Base-by-base conservation (phyloP, 2,113 vertebrate genomes). In the Calonectris borealis region DNA sequence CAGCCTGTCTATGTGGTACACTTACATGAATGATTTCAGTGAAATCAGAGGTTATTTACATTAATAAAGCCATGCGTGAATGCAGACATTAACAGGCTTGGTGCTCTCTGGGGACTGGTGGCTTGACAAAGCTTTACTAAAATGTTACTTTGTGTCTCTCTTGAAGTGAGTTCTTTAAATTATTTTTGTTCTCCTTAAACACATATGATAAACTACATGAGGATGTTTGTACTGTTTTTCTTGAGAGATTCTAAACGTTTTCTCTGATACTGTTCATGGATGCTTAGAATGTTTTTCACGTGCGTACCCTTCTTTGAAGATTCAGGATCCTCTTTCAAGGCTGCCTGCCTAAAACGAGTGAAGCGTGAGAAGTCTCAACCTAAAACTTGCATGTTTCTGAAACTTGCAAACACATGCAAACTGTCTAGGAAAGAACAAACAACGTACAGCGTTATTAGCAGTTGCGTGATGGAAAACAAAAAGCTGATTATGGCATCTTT, bases 141-240 rank as follows among this genome's bases (percentile, higher is more conserved):
- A 89, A 61, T 25, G 25, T n/a, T 48, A 42, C 13, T 36, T 46
- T 17, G 13, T 68, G 38, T 46, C 32, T 80, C 34, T 79, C 72
- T 77, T n/a, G 18, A 62, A 71, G 8, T 32, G 36, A 32, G 62
- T 61, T 61, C 16, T 75, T 64, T 32, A 61, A 66, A 77, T 80
- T 49, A 51, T 64, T 64, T 65, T 55, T 9, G 25, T 70, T 80
- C 25, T 64, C 29, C 21, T 58, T 90, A 36, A 54, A 60, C 20
- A 11, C 0, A 0, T n/a, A 4, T 6, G 18, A 52, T 52, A 58
- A 65, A 32, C 58, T 66, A 26, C 10, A 3, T 13, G 19, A 48
- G 26, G 15, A 40, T 76, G n/a, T 46, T 26, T 58, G 42, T 51
- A 31, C 22, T 65, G 32, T 52, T 58, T 29, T 32, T 80, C 44